phyloP scores from a whole-genome alignment of 2,113 vertebrate species.

The Phainopepla nitens region DNA sequence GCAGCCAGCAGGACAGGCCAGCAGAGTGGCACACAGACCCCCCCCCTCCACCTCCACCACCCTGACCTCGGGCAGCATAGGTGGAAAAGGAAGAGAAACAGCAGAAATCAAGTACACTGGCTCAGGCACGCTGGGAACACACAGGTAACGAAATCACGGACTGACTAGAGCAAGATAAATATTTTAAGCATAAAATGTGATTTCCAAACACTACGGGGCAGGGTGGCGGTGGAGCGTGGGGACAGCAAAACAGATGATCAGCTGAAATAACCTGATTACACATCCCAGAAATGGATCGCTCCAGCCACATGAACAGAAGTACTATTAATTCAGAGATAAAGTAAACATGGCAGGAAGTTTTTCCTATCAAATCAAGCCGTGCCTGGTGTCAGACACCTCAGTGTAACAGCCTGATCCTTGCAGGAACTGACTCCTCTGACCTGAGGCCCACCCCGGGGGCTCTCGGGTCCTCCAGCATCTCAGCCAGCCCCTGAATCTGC shows the following conservation, averaged over 20 bases:
- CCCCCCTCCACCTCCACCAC: background rate
- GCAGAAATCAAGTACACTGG: accelerated
- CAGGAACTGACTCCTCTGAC: background rate
- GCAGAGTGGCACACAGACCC: background rate
- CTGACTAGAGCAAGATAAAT: conserved; percentile 26
- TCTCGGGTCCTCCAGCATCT: background rate
- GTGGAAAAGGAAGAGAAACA: background rate
- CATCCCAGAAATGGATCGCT: background rate
- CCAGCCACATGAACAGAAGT: background rate
- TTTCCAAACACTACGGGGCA: background rate
- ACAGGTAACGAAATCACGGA: background rate
- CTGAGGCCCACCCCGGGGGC: accelerated
- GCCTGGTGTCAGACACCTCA: background rate
- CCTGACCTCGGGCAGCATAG: accelerated
- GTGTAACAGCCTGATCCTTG: background rate
- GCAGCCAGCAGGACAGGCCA: background rate
- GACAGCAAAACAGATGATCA: conserved; percentile 41
- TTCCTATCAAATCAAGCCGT: background rate
- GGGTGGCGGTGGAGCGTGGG: background rate
- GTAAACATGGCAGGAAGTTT: background rate
- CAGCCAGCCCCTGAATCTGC: background rate
- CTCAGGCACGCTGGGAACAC: background rate
- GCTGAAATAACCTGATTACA: conserved; percentile 6
- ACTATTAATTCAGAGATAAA: conserved; percentile 32
- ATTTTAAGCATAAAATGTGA: conserved; percentile 39